Evolutionary conservation across 2,888 invertebrate genomes (phyloP), one percentile per base, ranked within the genome.

Genomic region (Lithophane socia): DNA sequence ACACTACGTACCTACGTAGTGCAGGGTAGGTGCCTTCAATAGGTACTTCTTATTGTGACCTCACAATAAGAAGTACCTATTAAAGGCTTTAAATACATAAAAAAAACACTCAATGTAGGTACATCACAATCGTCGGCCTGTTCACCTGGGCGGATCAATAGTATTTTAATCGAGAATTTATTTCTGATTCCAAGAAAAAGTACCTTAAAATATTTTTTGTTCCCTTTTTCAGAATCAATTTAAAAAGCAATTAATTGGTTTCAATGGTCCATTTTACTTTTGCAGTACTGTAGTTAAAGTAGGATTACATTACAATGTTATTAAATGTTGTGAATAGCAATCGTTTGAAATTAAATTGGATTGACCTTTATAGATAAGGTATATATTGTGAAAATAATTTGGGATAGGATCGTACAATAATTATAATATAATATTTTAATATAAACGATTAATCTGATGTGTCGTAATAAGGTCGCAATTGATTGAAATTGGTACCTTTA

Each of bases 231-330:
- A 63, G 65, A 73, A 73, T 63, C 69, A 67, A 83, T 76, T 80
- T 66, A 42, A 83, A 83, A 75, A 80, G 58, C 72, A 73, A 83
- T 83, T 58, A 83, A 61, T 68, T 80, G n/a, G 24, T 65, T 65
- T 52, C 60, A 71, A 37, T 42, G 52, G 47, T 42, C 37, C 37
- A 47, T 69, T 75, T 79, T 66, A 10, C 44, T 67, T 44, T 76
- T 61, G n/a, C 21, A 49, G n/a, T 29, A 29, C 29, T 29, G 29
- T 65, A 63, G 21, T 42, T 68, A 52, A 13, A 54, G 21, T 24
- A 29, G 49, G 67, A 74, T 68, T 63, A 58, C 21, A 74, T 80
- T 79, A 37, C 18, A 44, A 49, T 52, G 47, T n/a, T 67, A 79
- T 72, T 49, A 24, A 4, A 42, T 73, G 67, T 29, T 54, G 5